A percentile compares a stretch with the other conserved stretches of the same genome.
phyloP scores from a whole-genome alignment of 2,113 vertebrate genomes.

The human (Homo sapiens) region DNA sequence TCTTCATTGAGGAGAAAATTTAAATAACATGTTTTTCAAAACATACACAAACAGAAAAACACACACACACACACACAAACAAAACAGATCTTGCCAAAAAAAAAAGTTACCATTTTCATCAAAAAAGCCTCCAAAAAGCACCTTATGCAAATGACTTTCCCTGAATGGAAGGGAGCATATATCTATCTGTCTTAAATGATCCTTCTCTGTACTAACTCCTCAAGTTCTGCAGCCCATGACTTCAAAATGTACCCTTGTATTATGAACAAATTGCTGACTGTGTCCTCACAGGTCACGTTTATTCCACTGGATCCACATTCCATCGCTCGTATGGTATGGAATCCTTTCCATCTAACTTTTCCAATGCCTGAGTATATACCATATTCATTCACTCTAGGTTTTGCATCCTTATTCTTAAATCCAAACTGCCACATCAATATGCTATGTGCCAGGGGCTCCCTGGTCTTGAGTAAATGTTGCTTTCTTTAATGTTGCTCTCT shows the following conservation, averaged over 20 bases:
- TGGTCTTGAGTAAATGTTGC: background rate
- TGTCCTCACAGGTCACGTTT: background rate
- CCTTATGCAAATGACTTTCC: background rate
- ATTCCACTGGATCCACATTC: background rate
- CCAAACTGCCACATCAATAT: background rate
- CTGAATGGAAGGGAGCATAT: background rate
- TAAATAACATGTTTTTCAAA: constrained; percentile 36
- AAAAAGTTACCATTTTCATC: background rate
- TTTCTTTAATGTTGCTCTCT: background rate
- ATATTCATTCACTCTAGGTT: background rate
- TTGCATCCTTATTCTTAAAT: background rate
- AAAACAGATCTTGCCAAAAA: background rate
- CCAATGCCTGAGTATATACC: background rate
- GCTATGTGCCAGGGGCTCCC: background rate
- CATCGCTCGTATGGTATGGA: background rate
- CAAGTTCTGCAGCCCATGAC: background rate
- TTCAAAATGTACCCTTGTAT: background rate
- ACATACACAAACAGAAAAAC: background rate
- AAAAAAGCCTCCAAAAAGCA: background rate
- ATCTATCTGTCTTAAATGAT: background rate
- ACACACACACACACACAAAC: background rate
- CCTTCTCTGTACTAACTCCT: background rate
- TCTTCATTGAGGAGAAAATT: background rate
- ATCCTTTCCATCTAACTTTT: background rate
- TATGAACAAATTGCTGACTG: background rate